Evolutionary conservation across 2,797 vertebrate species (phyloP).

Genomic region (Microctenopoma lineatum): DNA sequence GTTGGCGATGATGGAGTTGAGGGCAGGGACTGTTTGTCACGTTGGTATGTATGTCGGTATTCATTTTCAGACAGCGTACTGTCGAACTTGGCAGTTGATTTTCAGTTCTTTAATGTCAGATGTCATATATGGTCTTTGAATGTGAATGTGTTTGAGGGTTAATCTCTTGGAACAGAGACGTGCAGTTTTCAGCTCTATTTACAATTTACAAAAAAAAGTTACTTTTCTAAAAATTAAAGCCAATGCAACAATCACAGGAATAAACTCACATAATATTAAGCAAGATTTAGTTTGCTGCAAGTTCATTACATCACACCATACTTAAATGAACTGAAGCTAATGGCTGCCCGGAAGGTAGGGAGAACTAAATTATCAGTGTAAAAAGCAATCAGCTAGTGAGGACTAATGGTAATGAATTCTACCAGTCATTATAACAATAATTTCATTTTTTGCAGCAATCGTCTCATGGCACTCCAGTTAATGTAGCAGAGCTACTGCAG

Average conservation of each 20-base stretch:
- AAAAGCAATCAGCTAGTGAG: not conserved
- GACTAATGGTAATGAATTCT: not conserved
- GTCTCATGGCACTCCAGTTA: not conserved
- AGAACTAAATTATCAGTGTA: not conserved
- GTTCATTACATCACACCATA: not conserved
- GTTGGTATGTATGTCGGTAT: not conserved
- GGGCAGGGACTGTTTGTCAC: slow-evolving; percentile 6
- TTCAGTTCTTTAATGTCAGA: slow-evolving; percentile 5
- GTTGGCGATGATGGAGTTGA: slow-evolving; percentile 28
- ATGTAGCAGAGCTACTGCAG: not conserved
- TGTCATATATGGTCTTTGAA: slow-evolving; percentile 3
- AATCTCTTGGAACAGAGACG: not conserved
- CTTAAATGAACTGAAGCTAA: slow-evolving; percentile 1
- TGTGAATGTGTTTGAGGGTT: not conserved
- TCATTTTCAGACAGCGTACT: slow-evolving; percentile 32
- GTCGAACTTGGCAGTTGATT: slow-evolving; percentile 11
- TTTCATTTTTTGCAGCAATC: not conserved
- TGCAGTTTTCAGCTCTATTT: slow-evolving; percentile 11
- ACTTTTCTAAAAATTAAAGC: not conserved
- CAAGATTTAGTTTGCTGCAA: not conserved
- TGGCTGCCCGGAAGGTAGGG: not conserved
- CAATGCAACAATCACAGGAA: not conserved
- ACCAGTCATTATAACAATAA: slow-evolving; percentile 2
- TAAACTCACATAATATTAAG: not conserved
- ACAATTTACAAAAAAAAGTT: not conserved